Evolutionary conservation across 1,140 invertebrate genomes (phyloP).

Genomic region (Platorchestia sp.): DNA sequence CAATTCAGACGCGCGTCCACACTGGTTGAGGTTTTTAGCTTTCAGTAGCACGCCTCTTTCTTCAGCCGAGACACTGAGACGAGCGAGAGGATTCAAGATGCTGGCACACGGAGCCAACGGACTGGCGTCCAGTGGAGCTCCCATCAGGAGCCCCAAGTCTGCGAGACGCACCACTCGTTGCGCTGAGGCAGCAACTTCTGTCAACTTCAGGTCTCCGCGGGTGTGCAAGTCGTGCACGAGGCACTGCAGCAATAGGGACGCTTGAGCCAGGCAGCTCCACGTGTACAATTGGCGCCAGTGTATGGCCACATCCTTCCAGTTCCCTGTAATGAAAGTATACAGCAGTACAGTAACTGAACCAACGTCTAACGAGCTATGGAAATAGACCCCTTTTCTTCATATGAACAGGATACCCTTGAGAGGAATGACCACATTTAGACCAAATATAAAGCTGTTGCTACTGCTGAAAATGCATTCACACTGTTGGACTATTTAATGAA

Average conservation of each 20-base stretch:
- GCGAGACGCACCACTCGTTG: slow-evolving; percentile 78
- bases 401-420: neutral
- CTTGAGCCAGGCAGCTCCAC: slow-evolving; percentile 71
- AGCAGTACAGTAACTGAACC: neutral
- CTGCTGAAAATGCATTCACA: too few species aligned
- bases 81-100: slow-evolving; percentile 56
- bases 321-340: slow-evolving; percentile 76
- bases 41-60: neutral
- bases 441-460: too few species aligned
- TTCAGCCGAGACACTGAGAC: neutral
- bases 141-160: slow-evolving; percentile 87
- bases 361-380: neutral
- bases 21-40: neutral
- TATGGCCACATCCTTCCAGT: slow-evolving; percentile 83
- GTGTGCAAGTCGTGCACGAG: slow-evolving; percentile 62
- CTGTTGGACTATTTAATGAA: too few species aligned
- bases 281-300: slow-evolving; percentile 74
- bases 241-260: slow-evolving; percentile 63
- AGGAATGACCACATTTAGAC: too few species aligned
- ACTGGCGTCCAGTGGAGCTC: slow-evolving; percentile 76
- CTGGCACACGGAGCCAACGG: slow-evolving; percentile 70
- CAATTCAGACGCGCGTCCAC: neutral
- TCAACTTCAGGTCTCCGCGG: slow-evolving; percentile 70
- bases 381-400: neutral
- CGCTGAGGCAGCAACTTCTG: slow-evolving; percentile 68